Conservation (phyloP, 2,888 invertebrate genomes). For the Caenorhabditis imperialis region DNA sequence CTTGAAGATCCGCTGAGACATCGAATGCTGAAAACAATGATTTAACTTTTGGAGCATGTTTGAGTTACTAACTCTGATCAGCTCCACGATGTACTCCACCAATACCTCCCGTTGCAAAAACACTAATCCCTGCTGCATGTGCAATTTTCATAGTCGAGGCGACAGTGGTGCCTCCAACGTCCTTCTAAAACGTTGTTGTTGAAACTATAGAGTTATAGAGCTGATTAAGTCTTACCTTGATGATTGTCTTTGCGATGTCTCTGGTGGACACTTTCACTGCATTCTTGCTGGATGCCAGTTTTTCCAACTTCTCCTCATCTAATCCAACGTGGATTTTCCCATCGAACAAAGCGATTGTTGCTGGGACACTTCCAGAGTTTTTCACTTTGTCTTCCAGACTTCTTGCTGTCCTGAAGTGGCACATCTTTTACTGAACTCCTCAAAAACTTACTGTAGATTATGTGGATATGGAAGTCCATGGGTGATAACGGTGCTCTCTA, state of each 20-base stretch:
- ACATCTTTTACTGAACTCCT: not conserved
- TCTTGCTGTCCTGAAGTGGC: conserved; percentile 83
- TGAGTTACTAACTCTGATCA: conserved; percentile 82
- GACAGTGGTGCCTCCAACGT: conserved; percentile 92
- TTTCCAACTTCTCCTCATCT: conserved; percentile 82
- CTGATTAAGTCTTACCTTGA: conserved; percentile 46
- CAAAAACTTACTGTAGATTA: conserved; percentile 83
- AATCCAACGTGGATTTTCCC: conserved; percentile 81
- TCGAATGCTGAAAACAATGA: conserved; percentile 83
- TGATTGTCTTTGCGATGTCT: conserved; percentile 72
- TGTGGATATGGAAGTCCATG: conserved; percentile 97
- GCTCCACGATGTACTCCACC: conserved; percentile 95
- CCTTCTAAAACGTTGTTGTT: conserved; percentile 35
- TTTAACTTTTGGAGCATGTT: not conserved
- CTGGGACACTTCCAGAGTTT: conserved; percentile 86
- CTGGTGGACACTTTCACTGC: conserved; percentile 87
- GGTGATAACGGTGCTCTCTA: conserved; percentile 97
- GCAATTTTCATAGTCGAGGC: conserved; percentile 92
- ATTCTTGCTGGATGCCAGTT: conserved; percentile 83
- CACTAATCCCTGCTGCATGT: conserved; percentile 86
- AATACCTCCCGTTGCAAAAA: conserved; percentile 94
- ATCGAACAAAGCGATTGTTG: no score
- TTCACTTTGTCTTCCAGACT: conserved; percentile 86
- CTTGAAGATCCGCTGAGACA: conserved; percentile 92
- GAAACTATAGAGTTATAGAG: not conserved